Evolutionary conservation across 2,113 vertebrate species (phyloP).

Genomic region (human): GRCh38 chr5:109590001-109590500

Average conservation of each 20-base stretch:
- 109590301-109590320: neutral
- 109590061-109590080: neutral
- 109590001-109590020: neutral
- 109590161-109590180: neutral
- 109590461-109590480: neutral
- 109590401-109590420: constrained; percentile 59
- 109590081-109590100: neutral
- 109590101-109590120: neutral
- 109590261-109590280: neutral
- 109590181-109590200: neutral
- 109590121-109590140: neutral
- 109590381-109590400: constrained; percentile 58
- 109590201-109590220: neutral
- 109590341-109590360: constrained; percentile 37
- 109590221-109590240: neutral
- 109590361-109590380: constrained; percentile 52
- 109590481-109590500: neutral
- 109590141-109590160: neutral
- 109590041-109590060: neutral
- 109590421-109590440: constrained; percentile 64
- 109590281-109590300: neutral
- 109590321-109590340: constrained; percentile 12
- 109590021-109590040: neutral
- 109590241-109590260: neutral
- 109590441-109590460: constrained; percentile 48